Base-by-base conservation (phyloP, 2,797 vertebrate genomes). In the Apogon talboti region DNA sequence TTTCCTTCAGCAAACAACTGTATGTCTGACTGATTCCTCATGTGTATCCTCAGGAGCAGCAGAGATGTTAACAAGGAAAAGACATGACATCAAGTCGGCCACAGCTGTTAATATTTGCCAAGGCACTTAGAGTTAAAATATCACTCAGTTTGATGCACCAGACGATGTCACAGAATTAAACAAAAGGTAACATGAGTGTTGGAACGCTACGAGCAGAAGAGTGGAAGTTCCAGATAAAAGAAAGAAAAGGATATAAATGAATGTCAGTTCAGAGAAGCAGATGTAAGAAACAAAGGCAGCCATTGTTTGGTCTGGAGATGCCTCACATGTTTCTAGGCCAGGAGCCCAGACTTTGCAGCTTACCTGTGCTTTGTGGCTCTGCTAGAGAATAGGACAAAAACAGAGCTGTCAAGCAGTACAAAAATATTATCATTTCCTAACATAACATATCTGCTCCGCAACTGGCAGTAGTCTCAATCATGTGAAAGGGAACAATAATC, bases 211-310 rank as follows among this genome's bases (percentile, higher is more conserved):
- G 54, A 71, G 82, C 53, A 35, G 37, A 71, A 37, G 67, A 74
- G 54, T 57, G 51, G 73, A 74, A 66, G 60, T 63, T 68, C 12
- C 41, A 74, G 72, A 77, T 81, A 60, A 83, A 70, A 53, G 55
- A 38, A 62, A 71, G 58, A 70, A 71, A 80, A 62, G 71, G 76
- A 77, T 75, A 57, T 69, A 83, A 83, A 73, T 65, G 64, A 82
- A 70, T 28, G 82, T 84, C 81, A 80, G 90, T 67, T 79, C 85
- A 74, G 90, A 87, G 89, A 88, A 91, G 90, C 93, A 94, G 92
- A 93, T 94, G 93, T 87, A 89, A 88, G 86, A 88, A 94, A 95
- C 93, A 96, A 95, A 95, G 92, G 87, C 83, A 67, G 81, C 81
- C 91, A 92, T 95, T 96, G 94, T 96, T 95, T 92, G 83, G 76